Evolutionary conservation across 2,113 vertebrate genomes (phyloP).

Genomic region (Conger conger): DNA sequence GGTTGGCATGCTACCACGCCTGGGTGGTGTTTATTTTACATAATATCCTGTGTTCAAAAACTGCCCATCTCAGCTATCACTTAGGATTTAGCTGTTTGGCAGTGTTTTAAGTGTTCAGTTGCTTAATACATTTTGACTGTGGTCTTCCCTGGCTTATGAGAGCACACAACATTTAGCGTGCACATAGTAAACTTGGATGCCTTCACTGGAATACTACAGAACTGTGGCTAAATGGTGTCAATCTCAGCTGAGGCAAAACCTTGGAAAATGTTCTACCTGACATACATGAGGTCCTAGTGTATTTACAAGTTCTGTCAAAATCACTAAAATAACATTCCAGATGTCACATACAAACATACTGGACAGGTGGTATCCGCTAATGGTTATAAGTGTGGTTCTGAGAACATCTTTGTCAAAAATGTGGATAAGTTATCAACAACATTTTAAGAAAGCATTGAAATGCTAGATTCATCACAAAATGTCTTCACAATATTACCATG

Average conservation of each 20-base stretch:
- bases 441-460: background rate
- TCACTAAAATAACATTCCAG: too few species aligned
- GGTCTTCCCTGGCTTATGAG: background rate
- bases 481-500: background rate
- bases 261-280: too few species aligned
- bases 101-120: background rate
- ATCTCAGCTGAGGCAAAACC: too few species aligned
- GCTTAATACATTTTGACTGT: background rate
- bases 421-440: too few species aligned
- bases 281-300: too few species aligned
- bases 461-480: background rate
- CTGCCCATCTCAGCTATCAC: background rate
- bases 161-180: background rate
- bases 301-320: too few species aligned
- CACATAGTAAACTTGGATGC: background rate
- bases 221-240: background rate
- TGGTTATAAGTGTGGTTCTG: too few species aligned
- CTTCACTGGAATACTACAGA: background rate
- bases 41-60: too few species aligned
- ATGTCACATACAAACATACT: too few species aligned
- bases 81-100: background rate
- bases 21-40: too few species aligned
- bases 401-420: too few species aligned
- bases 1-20: slow-evolving; percentile 40
- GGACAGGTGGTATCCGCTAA: background rate